These are phyloP conservation scores for Hydractinia symbiolongicarpus DNA, from an alignment of 30 jellyfish, hydroid and myxozoan genomes.

Conservation along the genomic window DNA sequence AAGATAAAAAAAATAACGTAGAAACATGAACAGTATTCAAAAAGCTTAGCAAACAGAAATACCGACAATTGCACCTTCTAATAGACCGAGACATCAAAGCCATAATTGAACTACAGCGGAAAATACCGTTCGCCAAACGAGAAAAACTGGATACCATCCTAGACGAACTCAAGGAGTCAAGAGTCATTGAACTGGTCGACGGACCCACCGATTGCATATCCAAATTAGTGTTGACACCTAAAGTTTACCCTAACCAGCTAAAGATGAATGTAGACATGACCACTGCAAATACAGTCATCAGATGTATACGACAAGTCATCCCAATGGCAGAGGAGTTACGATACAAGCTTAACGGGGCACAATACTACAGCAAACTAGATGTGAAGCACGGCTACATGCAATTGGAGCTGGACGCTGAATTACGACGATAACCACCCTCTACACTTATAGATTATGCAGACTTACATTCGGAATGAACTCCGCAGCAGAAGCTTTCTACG, in stretches of 20 bases:
- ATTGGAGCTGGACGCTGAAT: slow-evolving; percentile 31
- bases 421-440: slow-evolving; percentile 37
- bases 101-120: no score
- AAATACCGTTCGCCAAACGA: slow-evolving; percentile 13
- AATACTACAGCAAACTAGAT: slow-evolving; percentile 36
- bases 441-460: slow-evolving; percentile 33
- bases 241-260: slow-evolving; percentile 28
- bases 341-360: slow-evolving; percentile 41
- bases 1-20: no score
- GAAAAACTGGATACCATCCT: slow-evolving; percentile 9
- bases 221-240: slow-evolving; percentile 41
- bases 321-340: slow-evolving; percentile 41
- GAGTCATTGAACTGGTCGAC: slow-evolving; percentile 20
- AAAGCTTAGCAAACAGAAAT: no score
- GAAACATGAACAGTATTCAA: no score
- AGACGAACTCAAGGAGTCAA: neutral
- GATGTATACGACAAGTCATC: slow-evolving; percentile 32
- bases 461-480: slow-evolving; percentile 45
- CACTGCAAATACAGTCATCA: slow-evolving; percentile 48
- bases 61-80: no score
- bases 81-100: no score
- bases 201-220: slow-evolving; percentile 61
- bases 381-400: slow-evolving; percentile 55
- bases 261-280: slow-evolving; percentile 54
- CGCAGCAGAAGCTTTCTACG: slow-evolving; percentile 45